phyloP scores from a whole-genome alignment of 2,113 vertebrate genomes.

The Climacteris rufus region DNA sequence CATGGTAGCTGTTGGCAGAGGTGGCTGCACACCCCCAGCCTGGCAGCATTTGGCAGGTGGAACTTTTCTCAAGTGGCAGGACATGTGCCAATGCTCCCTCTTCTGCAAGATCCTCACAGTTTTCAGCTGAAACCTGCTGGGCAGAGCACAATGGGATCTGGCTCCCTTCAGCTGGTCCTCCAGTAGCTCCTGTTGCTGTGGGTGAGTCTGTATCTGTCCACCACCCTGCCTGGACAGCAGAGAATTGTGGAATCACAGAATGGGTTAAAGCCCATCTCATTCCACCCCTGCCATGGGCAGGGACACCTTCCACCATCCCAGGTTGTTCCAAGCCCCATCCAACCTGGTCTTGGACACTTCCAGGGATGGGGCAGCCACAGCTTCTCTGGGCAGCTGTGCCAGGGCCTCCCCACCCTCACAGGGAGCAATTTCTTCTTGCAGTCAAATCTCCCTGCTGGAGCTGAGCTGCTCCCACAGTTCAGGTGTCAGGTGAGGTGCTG shows the following conservation, averaged over 20 bases:
- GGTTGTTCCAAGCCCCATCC: accelerated
- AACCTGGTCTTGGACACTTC: accelerated
- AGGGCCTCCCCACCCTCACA: accelerated
- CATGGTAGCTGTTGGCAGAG: background rate
- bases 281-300: background rate
- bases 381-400: background rate
- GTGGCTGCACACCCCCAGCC: background rate
- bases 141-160: background rate
- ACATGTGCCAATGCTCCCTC: accelerated
- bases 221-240: background rate
- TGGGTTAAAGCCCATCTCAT: background rate
- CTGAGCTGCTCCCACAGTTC: background rate
- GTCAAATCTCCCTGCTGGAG: background rate
- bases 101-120: background rate
- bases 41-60: background rate
- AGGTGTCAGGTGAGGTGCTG: background rate
- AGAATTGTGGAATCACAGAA: accelerated
- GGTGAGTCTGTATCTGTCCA: background rate
- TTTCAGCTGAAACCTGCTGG: background rate
- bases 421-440: background rate
- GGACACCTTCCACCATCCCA: background rate
- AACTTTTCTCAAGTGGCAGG: background rate
- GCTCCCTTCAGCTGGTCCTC: background rate
- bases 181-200: background rate
- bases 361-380: background rate